Evolutionary conservation across 2,797 vertebrate species (phyloP).

Genomic region (Capromys pilorides): DNA sequence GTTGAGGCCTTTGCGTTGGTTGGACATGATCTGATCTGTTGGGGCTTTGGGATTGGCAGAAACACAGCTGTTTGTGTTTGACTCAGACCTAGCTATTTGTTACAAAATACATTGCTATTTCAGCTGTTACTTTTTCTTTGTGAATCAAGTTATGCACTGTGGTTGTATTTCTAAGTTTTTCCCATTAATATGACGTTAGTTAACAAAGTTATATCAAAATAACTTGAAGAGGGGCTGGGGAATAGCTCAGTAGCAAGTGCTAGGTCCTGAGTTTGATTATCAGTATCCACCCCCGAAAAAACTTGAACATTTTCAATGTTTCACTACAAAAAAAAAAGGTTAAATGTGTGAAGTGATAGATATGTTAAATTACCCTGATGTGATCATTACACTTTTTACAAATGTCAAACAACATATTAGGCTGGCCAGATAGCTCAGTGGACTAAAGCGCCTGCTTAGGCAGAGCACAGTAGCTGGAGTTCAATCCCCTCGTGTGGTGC

Average conservation of each 20-base stretch:
- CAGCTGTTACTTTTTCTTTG: background rate
- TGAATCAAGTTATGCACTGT: background rate
- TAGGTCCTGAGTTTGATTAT: background rate
- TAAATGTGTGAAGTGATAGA: background rate
- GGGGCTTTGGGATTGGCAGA: background rate
- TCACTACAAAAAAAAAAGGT: background rate
- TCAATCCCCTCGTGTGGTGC: too few species aligned
- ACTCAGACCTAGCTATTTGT: background rate
- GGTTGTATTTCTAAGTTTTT: background rate
- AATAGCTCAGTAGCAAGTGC: background rate
- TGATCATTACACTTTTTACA: background rate
- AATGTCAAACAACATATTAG: background rate
- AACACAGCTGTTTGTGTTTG: background rate
- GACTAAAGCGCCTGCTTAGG: too few species aligned
- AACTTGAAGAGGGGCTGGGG: background rate
- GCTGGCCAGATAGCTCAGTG: too few species aligned
- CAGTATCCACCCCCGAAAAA: background rate
- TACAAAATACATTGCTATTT: background rate
- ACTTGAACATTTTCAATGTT: background rate
- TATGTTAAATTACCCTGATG: background rate
- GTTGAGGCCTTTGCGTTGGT: background rate
- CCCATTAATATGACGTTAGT: background rate
- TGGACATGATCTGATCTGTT: background rate
- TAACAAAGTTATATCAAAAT: background rate
- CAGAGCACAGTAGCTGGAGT: too few species aligned